Evolutionary conservation across 1,140 invertebrate genomes (phyloP), one percentile per base, ranked within the genome.

Genomic region (Papilio glaucus): DNA sequence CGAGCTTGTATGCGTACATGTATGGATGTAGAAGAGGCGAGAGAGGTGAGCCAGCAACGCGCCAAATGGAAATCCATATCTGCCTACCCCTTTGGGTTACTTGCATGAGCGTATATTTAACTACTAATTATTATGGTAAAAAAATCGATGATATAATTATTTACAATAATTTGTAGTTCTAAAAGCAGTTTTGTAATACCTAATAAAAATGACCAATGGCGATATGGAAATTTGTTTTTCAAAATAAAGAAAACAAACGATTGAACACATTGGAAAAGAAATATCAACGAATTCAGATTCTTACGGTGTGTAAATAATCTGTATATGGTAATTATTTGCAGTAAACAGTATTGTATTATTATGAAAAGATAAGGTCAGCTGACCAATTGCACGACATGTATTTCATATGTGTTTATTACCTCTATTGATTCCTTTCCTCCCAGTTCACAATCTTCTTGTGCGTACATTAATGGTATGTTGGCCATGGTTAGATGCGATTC

Each of bases 401-500:
- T 53, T 39, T 29, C 61, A 41, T 24, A 65, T 15, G 71, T 33
- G 29, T 65, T 13, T 18, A 6, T 85, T 88, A 93, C 93, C 86
- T 93, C 89, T 26, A 92, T 90, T 63, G 81, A 87, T 80, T 95
- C 94, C 79, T 95, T 95, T 71, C 94, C 95, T 57, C 95, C 95
- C 29, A 93, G 84, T 81, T 95, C 95, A 67, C 94, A 92, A 79
- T 95, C 95, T 72, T 95, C 94, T 79, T 95, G 92, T 15, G 92
- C 88, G 70, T 95, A 89, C 79, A 95, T 94, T 76, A 95, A 86
- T 2, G 94, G 94, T 82, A 92, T 89, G 39, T 90, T 79, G 71
- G 90, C 85, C 90, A 92, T 92, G 45, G 15, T 74, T 83, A 85
- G 18, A 45, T 24, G 9, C 37, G 18, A 57, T 57, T 57, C 18